Conservation (phyloP, 2,113 vertebrate genomes). For the Motacilla tschutschensis region DNA sequence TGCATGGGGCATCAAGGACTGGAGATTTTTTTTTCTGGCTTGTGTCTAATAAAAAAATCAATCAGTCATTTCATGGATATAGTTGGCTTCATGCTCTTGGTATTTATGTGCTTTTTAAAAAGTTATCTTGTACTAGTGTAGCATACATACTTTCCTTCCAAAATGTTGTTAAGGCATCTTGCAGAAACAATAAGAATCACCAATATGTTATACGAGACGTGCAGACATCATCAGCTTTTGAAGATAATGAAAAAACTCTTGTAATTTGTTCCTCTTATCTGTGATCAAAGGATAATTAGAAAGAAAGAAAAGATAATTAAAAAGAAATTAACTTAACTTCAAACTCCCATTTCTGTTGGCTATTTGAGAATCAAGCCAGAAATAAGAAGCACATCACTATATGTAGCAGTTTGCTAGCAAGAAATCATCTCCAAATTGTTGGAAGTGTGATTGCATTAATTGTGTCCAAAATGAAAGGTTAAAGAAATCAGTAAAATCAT, state of each 20-base stretch:
- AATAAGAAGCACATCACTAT: constrained; percentile 16
- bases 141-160: not conserved
- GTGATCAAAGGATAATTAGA: constrained; percentile 73
- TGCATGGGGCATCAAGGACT: not conserved
- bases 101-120: not conserved
- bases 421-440: constrained; percentile 56
- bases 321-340: constrained; percentile 70
- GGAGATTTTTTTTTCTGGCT: not conserved
- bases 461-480: constrained; percentile 50
- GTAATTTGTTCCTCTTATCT: constrained; percentile 66
- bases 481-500: constrained; percentile 41
- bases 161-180: constrained; percentile 23
- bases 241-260: constrained; percentile 59
- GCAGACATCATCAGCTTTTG: constrained; percentile 58
- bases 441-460: constrained; percentile 50
- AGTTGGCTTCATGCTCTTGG: not conserved
- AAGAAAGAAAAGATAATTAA: constrained; percentile 72
- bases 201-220: constrained; percentile 7
- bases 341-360: constrained; percentile 50
- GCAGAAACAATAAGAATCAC: constrained; percentile 41
- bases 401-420: constrained; percentile 34
- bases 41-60: not conserved
- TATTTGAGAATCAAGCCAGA: constrained; percentile 38
- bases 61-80: not conserved
- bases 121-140: not conserved